phyloP scores from a whole-genome alignment of 2,113 vertebrate species.

The Tenebrosternarchus preto region DNA sequence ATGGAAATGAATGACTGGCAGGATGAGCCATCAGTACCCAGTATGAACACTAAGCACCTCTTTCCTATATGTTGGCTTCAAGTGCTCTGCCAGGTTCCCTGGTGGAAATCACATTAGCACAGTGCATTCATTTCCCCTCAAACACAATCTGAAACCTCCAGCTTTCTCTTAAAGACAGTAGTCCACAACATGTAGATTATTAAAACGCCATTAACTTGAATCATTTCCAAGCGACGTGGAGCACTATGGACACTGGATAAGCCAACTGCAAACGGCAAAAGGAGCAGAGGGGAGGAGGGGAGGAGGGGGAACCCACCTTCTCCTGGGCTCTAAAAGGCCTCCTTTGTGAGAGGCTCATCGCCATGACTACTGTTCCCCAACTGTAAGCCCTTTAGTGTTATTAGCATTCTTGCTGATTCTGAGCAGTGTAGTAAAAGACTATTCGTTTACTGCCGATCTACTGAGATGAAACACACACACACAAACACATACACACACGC shows the following conservation, averaged over 20 bases:
- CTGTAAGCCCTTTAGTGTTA: constrained; percentile 85
- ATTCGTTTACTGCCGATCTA: constrained; percentile 65
- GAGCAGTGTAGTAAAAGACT: constrained; percentile 71
- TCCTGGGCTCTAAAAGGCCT: constrained; percentile 69
- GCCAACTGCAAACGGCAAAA: constrained; percentile 63
- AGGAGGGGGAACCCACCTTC: constrained; percentile 51
- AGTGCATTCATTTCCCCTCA: background rate
- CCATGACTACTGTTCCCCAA: constrained; percentile 82
- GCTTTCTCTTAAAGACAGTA: constrained; percentile 20
- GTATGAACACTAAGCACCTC: background rate
- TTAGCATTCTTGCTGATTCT: constrained; percentile 82
- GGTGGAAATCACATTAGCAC: no score
- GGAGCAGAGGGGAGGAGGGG: constrained; percentile 61
- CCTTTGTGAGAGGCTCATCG: constrained; percentile 81
- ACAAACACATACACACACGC: constrained; percentile 32
- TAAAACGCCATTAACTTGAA: constrained; percentile 33
- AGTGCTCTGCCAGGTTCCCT: no score
- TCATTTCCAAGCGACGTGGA: constrained; percentile 42
- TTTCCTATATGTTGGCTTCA: background rate
- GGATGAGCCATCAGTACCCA: background rate
- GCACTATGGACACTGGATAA: constrained; percentile 57
- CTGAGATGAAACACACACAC: constrained; percentile 34
- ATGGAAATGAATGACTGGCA: background rate
- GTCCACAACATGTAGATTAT: constrained; percentile 31
- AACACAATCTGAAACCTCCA: background rate